phyloP scores from a whole-genome alignment of 2,888 invertebrate genomes.

The Lysandra coridon region DNA sequence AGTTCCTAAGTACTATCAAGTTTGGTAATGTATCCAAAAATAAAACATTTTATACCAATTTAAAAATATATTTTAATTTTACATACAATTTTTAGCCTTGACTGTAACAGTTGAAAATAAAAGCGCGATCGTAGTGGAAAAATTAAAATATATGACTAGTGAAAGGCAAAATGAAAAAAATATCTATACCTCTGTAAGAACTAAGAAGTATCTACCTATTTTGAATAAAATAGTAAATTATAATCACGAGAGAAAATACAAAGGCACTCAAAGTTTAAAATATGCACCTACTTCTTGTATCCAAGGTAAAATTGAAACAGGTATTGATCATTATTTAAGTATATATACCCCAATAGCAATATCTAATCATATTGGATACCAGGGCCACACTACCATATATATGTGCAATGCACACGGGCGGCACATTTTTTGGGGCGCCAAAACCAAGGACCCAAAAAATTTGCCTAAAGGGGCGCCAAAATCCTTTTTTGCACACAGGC shows the following conservation, averaged over 20 bases:
- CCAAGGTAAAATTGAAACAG: neutral
- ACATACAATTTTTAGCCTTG: neutral
- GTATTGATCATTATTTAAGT: neutral
- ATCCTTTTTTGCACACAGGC: too few relatives aligned
- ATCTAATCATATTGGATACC: neutral
- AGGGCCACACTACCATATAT: too few relatives aligned
- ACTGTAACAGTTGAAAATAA: neutral
- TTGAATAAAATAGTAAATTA: neutral
- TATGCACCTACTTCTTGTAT: neutral
- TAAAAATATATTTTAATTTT: conserved; percentile 16
- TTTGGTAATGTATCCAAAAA: conserved; percentile 9
- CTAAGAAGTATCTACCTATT: neutral
- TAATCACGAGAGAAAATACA: neutral
- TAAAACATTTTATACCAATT: conserved; percentile 7
- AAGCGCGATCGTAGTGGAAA: neutral
- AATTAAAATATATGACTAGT: conserved; percentile 17
- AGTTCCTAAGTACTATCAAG: neutral
- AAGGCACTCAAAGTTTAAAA: neutral
- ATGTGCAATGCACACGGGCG: too few relatives aligned
- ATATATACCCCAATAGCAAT: neutral
- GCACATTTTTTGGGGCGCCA: too few relatives aligned
- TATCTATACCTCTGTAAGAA: neutral
- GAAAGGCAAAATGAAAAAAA: neutral
- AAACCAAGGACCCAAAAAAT: too few relatives aligned
- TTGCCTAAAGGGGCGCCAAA: too few relatives aligned